These are phyloP conservation scores for Mythimna vitellina DNA, from an alignment of 2,888 invertebrate genomes.

Conservation along the genomic window DNA sequence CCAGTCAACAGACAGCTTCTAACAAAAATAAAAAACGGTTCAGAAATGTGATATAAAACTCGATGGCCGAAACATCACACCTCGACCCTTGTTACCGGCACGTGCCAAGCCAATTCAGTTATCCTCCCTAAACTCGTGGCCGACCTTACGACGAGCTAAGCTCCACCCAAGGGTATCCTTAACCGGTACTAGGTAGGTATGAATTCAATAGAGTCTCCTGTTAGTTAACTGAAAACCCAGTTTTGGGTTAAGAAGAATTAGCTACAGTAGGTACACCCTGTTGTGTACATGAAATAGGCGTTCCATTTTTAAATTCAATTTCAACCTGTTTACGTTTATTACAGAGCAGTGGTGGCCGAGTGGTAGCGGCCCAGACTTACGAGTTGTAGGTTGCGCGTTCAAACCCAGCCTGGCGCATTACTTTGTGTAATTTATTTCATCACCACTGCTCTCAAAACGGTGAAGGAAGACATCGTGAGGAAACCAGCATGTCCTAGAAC, in stretches of 20 bases:
- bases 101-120: constrained; percentile 58
- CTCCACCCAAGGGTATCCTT: constrained; percentile 29
- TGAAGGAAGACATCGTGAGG: too few relatives aligned
- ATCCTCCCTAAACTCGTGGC: constrained; percentile 35
- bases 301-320: not conserved
- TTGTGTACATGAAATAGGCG: not conserved
- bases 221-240: constrained; percentile 18
- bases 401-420: too few relatives aligned
- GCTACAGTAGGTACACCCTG: not conserved
- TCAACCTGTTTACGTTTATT: not conserved
- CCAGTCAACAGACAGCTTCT: not conserved
- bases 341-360: too few relatives aligned
- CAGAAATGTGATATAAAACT: constrained; percentile 25
- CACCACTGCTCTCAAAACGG: too few relatives aligned
- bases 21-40: not conserved
- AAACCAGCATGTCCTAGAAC: too few relatives aligned
- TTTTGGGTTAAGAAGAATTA: not conserved
- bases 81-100: constrained; percentile 44
- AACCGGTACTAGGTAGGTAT: constrained; percentile 13
- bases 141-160: constrained; percentile 49
- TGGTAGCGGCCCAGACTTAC: too few relatives aligned
- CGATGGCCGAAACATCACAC: constrained; percentile 34
- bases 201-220: constrained; percentile 8
- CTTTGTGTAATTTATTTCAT: too few relatives aligned
- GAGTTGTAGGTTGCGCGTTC: too few relatives aligned